These are phyloP conservation scores for Gymnobelideus leadbeateri DNA, from an alignment of 2,113 vertebrate species.

Conservation along the genomic window DNA sequence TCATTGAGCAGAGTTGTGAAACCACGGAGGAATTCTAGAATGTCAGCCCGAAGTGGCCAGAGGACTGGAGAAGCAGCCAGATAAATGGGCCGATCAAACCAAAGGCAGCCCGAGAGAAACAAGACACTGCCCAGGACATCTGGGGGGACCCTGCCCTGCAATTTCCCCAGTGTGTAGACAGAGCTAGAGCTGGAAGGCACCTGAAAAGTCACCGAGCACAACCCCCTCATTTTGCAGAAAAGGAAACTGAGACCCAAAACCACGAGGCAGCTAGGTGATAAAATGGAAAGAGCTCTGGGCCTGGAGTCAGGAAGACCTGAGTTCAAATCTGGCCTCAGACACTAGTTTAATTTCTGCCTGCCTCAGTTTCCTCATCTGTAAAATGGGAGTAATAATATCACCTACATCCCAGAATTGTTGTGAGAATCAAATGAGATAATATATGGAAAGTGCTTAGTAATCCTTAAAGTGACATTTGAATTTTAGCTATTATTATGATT, in stretches of 20 bases:
- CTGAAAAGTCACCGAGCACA: not conserved
- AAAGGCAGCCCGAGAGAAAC: not conserved
- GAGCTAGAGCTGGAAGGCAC: not conserved
- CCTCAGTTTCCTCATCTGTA: not conserved
- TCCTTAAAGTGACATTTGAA: not conserved
- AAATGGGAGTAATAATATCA: not conserved
- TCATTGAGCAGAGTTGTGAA: conserved; percentile 62
- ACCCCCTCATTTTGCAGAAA: not conserved
- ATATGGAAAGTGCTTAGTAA: not conserved
- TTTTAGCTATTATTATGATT: not conserved
- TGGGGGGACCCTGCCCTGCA: not conserved
- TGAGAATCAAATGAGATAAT: not conserved
- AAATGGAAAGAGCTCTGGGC: not conserved
- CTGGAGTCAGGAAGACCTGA: not conserved
- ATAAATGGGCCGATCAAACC: conserved; percentile 5
- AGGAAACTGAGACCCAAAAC: not conserved
- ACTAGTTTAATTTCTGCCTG: not conserved
- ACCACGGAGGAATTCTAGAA: conserved; percentile 46
- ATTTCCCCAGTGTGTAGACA: not conserved
- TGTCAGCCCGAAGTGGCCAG: not conserved
- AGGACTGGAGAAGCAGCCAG: not conserved
- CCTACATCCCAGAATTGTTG: not conserved
- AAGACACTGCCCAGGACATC: too few relatives aligned
- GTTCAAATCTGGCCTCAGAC: not conserved
- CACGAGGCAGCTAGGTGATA: not conserved